These are phyloP conservation scores for Rattus norvegicus DNA, from an alignment of 2,113 vertebrate genomes.

Conservation along the genomic window DNA sequence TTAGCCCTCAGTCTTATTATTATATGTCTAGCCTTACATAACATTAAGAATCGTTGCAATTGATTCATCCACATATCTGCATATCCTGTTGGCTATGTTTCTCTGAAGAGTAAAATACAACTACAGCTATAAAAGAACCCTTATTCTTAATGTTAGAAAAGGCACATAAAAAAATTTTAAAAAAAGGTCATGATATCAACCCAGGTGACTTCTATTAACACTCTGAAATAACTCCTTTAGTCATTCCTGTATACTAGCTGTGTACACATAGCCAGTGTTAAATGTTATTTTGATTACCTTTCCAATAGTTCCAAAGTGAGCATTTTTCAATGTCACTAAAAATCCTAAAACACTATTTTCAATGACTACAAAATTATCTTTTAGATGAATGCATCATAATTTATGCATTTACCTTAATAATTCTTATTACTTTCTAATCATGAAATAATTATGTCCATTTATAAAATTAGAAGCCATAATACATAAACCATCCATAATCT, in stretches of 20 bases:
- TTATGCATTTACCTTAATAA: conserved; percentile 70
- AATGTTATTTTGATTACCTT: conserved; percentile 28
- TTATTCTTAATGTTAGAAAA: conserved; percentile 49
- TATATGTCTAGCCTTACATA: neutral
- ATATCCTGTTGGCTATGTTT: neutral
- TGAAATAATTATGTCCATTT: conserved; percentile 71
- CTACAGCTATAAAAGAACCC: neutral
- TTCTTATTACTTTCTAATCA: conserved; percentile 61
- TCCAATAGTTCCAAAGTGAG: conserved; percentile 24
- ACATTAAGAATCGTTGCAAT: neutral
- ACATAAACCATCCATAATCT: conserved; percentile 68
- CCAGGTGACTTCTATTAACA: conserved; percentile 23
- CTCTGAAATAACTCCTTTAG: neutral
- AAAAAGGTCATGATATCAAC: neutral
- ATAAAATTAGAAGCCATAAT: conserved; percentile 57
- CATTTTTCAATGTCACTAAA: conserved; percentile 65
- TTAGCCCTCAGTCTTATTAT: neutral
- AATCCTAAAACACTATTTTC: conserved; percentile 65
- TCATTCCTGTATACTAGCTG: neutral
- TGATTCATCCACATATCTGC: neutral
- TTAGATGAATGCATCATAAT: conserved; percentile 50
- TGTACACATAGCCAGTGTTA: conserved; percentile 1
- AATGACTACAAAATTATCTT: conserved; percentile 55
- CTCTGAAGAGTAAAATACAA: neutral
- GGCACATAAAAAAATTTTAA: neutral